Conservation (phyloP, 2,797 vertebrate genomes). For the Australoheros facetus region DNA sequence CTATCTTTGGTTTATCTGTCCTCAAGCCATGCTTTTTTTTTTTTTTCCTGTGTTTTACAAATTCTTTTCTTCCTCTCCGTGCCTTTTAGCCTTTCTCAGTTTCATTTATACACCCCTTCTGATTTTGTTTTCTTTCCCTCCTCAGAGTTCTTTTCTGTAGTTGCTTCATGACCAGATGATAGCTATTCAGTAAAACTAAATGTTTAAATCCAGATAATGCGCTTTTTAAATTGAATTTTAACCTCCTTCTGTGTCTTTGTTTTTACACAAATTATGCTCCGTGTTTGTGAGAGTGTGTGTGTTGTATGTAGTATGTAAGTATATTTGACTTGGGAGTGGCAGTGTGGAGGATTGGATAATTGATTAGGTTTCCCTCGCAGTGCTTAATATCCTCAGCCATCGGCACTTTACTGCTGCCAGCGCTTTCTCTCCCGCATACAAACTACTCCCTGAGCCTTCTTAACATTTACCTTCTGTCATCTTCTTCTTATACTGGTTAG, state of each 20-base stretch:
- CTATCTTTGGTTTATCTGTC: conserved; percentile 29
- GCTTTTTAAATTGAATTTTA: conserved; percentile 20
- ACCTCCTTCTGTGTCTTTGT: conserved; percentile 9
- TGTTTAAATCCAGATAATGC: not conserved
- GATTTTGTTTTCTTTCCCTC: not conserved
- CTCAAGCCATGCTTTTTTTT: not conserved
- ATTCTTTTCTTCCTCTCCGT: not conserved
- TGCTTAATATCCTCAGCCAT: conserved; percentile 62
- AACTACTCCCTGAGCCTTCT: conserved; percentile 36
- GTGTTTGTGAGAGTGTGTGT: conserved; percentile 7
- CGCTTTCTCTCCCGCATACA: conserved; percentile 57
- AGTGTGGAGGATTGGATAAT: conserved; percentile 60
- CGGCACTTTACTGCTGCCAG: conserved; percentile 42
- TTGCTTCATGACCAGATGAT: not conserved
- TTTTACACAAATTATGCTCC: conserved; percentile 3
- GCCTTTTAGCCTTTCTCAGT: not conserved
- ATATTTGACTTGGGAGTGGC: conserved; percentile 57
- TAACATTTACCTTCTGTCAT: conserved; percentile 39
- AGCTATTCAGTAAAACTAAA: not conserved
- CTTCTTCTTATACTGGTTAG: conserved; percentile 13
- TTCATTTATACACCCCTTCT: conserved; percentile 5
- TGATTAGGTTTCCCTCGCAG: conserved; percentile 55
- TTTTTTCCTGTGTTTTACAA: conserved; percentile 7
- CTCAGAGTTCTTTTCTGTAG: not conserved
- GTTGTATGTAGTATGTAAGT: conserved; percentile 34